Evolutionary conservation across 2,113 vertebrate genomes (phyloP).

Genomic region (Alligator mississippiensis): DNA sequence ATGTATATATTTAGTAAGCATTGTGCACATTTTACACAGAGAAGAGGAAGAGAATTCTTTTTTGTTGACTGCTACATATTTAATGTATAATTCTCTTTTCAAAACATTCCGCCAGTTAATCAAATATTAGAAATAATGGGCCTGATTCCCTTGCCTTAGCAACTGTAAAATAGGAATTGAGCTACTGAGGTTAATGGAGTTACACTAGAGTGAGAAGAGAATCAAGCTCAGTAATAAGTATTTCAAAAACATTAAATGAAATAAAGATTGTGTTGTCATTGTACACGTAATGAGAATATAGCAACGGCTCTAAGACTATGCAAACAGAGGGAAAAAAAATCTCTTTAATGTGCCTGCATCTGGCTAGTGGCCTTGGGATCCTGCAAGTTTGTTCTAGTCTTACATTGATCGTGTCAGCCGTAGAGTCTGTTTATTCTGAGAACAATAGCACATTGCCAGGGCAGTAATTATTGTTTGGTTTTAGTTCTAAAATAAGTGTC

Average conservation of each 20-base stretch:
- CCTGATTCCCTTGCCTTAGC: background rate
- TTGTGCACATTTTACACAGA: background rate
- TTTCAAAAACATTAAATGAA: background rate
- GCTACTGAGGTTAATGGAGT: background rate
- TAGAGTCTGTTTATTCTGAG: slow-evolving; percentile 5
- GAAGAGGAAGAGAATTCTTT: background rate
- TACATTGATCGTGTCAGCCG: background rate
- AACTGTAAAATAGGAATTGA: background rate
- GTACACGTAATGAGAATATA: background rate
- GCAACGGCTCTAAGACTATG: background rate
- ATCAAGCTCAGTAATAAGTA: background rate
- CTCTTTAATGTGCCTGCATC: background rate
- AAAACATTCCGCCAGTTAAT: background rate
- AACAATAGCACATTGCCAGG: background rate
- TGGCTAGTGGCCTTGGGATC: background rate
- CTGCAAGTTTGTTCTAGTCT: slow-evolving; percentile 29
- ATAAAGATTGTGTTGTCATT: background rate
- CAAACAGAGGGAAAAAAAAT: accelerated
- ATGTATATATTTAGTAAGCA: background rate
- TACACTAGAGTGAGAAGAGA: background rate
- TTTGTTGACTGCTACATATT: background rate
- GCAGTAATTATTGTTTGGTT: slow-evolving; percentile 45
- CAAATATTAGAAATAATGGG: background rate
- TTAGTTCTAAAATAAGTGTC: slow-evolving; percentile 53
- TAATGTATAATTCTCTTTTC: background rate